Percentiles rank a stretch among this genome's conserved stretches.
phyloP scores from a whole-genome alignment of 2,888 invertebrate genomes.

The Thereva unica region DNA sequence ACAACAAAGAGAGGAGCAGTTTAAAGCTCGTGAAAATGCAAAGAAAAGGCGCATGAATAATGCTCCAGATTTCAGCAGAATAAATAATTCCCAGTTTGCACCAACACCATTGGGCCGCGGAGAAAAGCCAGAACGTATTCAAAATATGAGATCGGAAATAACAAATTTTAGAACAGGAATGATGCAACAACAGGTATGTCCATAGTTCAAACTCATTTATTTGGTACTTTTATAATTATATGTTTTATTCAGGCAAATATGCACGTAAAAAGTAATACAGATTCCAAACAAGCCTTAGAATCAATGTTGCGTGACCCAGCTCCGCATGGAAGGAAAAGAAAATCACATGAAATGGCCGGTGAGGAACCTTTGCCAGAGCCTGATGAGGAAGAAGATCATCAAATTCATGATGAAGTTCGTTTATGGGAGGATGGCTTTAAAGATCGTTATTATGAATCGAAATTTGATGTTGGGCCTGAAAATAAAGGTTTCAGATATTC shows the following conservation, averaged over 20 bases:
- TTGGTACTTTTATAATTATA: constrained; percentile 13
- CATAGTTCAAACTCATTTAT: background rate
- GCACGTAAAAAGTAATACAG: constrained; percentile 30
- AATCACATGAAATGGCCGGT: constrained; percentile 57
- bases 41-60: constrained; percentile 64
- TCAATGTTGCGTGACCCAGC: constrained; percentile 58
- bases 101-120: constrained; percentile 69
- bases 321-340: constrained; percentile 59
- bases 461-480: constrained; percentile 78
- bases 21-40: constrained; percentile 76
- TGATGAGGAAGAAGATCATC: constrained; percentile 69
- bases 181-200: constrained; percentile 50
- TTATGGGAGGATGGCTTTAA: constrained; percentile 98
- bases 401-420: constrained; percentile 84
- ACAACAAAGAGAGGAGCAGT: constrained; percentile 82
- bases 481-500: constrained; percentile 86
- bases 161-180: constrained; percentile 66
- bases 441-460: constrained; percentile 95
- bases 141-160: constrained; percentile 77
- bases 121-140: constrained; percentile 60
- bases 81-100: constrained; percentile 77
- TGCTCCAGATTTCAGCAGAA: constrained; percentile 69
- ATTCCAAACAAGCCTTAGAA: constrained; percentile 54
- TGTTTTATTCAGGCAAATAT: background rate
- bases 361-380: constrained; percentile 57